Base-by-base conservation (phyloP, 2,113 vertebrate genomes). In the Odontophorus gujanensis region DNA sequence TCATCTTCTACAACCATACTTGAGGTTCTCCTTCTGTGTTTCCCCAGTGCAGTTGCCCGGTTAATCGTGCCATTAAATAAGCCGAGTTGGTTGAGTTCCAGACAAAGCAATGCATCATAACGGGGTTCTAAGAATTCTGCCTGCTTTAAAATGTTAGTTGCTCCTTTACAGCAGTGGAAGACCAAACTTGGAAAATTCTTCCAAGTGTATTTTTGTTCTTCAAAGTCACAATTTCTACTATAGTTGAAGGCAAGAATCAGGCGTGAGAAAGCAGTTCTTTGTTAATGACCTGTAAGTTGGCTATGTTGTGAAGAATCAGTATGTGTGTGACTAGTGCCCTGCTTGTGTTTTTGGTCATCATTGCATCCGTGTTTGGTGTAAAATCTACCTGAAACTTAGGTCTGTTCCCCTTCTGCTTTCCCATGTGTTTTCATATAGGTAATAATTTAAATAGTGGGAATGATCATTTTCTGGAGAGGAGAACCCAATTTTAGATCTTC, bases 261-360 rank as follows among this genome's bases (percentile, higher is more conserved):
- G 38, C 38, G 51, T 89, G 83, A 95, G 61, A 93, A 88, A 43
- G 81, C 75, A 88, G 9, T 65, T 78, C 43, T 80, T 84, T 72
- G 38, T 78, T 63, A 43, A 26, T 81, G 69, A 43, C 30, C 19
- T 28, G 1, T 2, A 28, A 42, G 19, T 78, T 89, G 76, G 76
- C 25, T 74, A 18, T 84, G 62, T 38, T 50, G 22, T 68, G 36
- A 51, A 45, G 51, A 21, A 42, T 86, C 21, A 7, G 21, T 30
- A 36, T 73, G 36, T 48, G 38, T 78, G 25, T 73, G 57, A 17
- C 21, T 57, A 51, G 42, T 47, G 20, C 47, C 32, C 48, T 57
- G 24, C 43, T 69, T 11, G 4, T 36, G 25, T 36, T 81, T 84
- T 76, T 67, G n/a, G 68, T 61, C 26, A 13, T n/a, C 36, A 12